Evolutionary conservation across 2,888 invertebrate species (phyloP).

Genomic region (Pseudolycoriella hygida): DNA sequence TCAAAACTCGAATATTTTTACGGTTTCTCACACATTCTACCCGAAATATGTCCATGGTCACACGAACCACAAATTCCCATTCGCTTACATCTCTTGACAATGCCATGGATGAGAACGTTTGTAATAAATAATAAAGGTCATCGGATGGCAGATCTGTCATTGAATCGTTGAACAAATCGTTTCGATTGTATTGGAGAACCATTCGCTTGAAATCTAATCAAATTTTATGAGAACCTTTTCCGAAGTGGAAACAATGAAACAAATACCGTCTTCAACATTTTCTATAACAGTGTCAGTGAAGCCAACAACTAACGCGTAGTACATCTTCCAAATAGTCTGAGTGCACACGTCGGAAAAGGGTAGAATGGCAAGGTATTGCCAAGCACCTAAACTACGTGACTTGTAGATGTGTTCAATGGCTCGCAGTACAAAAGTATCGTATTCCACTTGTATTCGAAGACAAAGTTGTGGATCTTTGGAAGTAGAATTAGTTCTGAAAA

Average conservation of each 20-base stretch:
- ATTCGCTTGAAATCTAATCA: too few relatives aligned
- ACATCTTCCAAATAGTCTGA: slow-evolving; percentile 44
- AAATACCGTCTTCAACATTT: slow-evolving; percentile 8
- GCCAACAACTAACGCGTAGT: slow-evolving; percentile 40
- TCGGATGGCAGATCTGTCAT: slow-evolving; percentile 44
- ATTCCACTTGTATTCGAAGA: slow-evolving; percentile 46
- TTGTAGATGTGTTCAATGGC: slow-evolving; percentile 51
- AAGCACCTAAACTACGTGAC: slow-evolving; percentile 53
- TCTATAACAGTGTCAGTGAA: slow-evolving; percentile 25
- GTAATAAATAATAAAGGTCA: slow-evolving; percentile 59
- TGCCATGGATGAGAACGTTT: slow-evolving; percentile 66
- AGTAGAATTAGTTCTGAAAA: slow-evolving; percentile 20
- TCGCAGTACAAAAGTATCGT: slow-evolving; percentile 52
- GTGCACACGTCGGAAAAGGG: slow-evolving; percentile 44
- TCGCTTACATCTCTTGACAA: slow-evolving; percentile 41
- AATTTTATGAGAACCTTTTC: too few relatives aligned
- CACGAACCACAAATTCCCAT: slow-evolving; percentile 42
- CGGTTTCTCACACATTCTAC: slow-evolving; percentile 24
- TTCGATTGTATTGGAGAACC: too few relatives aligned
- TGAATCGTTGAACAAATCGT: slow-evolving; percentile 38
- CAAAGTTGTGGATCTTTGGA: slow-evolving; percentile 31
- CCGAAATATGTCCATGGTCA: slow-evolving; percentile 50
- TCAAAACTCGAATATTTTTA: too few relatives aligned
- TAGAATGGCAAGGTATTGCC: slow-evolving; percentile 65
- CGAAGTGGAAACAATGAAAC: too few relatives aligned